A percentile compares a stretch with the other conserved stretches of the same genome.
Evolutionary conservation across 64 coral and sea anemone species (phyloP).

Genomic region (Stichodactyla mertensii): DNA sequence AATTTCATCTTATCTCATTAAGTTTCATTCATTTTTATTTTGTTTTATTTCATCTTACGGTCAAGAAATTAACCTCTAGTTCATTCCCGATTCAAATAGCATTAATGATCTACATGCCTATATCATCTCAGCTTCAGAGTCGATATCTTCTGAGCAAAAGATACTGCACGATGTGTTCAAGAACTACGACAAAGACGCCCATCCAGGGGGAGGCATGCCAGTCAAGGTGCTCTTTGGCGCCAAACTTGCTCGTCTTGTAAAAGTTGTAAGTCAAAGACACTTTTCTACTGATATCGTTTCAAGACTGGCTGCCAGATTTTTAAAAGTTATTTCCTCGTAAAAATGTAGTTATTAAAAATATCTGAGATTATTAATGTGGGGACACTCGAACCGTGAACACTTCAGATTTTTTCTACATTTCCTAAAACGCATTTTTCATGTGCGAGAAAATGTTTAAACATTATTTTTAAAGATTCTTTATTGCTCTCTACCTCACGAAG

Average conservation of each 20-base stretch:
- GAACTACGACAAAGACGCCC: slow-evolving; percentile 62
- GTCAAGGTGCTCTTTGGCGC: slow-evolving; percentile 77
- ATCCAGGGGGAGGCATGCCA: slow-evolving; percentile 43
- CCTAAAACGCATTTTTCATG: too few species aligned
- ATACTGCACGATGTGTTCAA: slow-evolving; percentile 42
- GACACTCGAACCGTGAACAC: too few species aligned
- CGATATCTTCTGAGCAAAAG: slow-evolving; percentile 30
- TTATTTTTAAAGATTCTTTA: too few species aligned
- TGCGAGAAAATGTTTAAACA: too few species aligned
- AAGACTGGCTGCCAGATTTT: too few species aligned
- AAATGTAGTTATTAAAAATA: background rate
- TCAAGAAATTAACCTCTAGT: background rate
- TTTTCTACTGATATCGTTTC: background rate
- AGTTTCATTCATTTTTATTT: background rate
- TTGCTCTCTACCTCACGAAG: too few species aligned
- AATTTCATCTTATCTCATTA: background rate
- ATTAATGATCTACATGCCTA: background rate
- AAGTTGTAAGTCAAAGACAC: slow-evolving; percentile 49
- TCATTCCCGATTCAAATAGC: background rate
- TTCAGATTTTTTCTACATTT: too few species aligned
- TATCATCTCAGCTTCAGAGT: background rate
- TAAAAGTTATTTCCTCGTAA: too few species aligned
- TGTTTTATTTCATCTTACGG: background rate
- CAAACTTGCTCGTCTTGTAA: slow-evolving; percentile 64
- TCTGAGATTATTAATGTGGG: too few species aligned